phyloP scores from a whole-genome alignment of 2,888 invertebrate species.

The Limulus polyphemus region DNA sequence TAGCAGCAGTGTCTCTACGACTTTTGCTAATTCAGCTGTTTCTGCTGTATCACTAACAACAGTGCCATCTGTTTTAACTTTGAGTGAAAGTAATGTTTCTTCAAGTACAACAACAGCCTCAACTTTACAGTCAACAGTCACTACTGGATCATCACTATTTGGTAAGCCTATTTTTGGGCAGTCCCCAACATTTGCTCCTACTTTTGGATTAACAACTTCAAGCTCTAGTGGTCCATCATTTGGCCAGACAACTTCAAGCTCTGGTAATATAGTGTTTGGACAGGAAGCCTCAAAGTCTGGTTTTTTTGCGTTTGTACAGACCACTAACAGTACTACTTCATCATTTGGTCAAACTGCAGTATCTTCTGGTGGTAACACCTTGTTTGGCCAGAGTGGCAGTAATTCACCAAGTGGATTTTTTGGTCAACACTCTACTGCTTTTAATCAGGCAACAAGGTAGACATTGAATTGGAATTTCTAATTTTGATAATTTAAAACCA shows the following conservation, averaged over 20 bases:
- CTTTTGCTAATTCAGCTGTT: neutral
- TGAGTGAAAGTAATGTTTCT: neutral
- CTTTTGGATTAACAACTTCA: neutral
- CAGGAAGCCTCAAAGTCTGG: neutral
- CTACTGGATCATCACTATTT: neutral
- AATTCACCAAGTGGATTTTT: too few species aligned
- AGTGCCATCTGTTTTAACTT: too few species aligned
- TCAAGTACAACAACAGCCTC: constrained; percentile 2
- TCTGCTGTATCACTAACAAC: too few species aligned
- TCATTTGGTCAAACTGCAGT: neutral
- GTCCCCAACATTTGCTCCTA: neutral
- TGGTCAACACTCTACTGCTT: too few species aligned
- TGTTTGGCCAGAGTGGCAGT: too few species aligned
- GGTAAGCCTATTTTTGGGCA: constrained; percentile 1
- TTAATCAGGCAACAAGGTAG: too few species aligned
- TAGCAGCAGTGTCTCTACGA: neutral
- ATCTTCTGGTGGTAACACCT: neutral
- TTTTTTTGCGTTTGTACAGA: constrained; percentile 6
- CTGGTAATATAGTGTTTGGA: neutral
- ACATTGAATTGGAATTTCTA: too few species aligned
- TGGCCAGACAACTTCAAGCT: neutral
- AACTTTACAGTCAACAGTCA: neutral
- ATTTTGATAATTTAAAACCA: too few species aligned
- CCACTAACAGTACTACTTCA: neutral
- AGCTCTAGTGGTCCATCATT: neutral